phyloP scores from a whole-genome alignment of 2,797 vertebrate species.

The Chaetodon trifasciatus region DNA sequence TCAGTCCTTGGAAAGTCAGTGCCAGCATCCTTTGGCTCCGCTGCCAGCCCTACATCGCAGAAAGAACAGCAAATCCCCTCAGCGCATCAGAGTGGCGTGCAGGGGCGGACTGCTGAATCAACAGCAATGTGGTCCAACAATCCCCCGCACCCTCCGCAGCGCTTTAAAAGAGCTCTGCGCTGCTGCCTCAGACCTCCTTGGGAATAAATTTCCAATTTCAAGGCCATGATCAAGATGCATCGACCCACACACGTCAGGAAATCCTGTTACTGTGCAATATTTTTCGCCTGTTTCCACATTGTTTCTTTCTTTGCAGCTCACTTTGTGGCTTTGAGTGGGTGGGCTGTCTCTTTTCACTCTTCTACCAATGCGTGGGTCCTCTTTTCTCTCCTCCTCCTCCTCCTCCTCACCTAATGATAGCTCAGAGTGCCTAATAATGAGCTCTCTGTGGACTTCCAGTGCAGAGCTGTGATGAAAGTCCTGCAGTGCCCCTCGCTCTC shows the following conservation, averaged over 20 bases:
- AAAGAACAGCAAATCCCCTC: slow-evolving; percentile 64
- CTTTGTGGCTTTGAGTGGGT: slow-evolving; percentile 17
- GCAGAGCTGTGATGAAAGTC: slow-evolving; percentile 65
- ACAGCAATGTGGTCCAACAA: slow-evolving; percentile 65
- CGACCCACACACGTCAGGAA: slow-evolving; percentile 49
- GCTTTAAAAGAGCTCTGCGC: slow-evolving; percentile 48
- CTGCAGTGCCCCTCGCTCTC: slow-evolving; percentile 68
- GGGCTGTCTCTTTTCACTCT: slow-evolving; percentile 4
- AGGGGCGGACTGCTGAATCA: slow-evolving; percentile 80
- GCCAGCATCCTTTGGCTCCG: slow-evolving; percentile 46
- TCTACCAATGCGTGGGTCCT: not conserved
- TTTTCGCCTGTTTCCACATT: slow-evolving; percentile 9
- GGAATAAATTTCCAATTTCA: slow-evolving; percentile 67
- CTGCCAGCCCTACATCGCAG: slow-evolving; percentile 49
- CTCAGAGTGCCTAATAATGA: slow-evolving; percentile 58
- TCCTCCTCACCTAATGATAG: slow-evolving; percentile 30
- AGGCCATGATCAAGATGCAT: slow-evolving; percentile 42
- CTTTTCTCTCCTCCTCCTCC: slow-evolving; percentile 10
- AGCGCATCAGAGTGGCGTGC: slow-evolving; percentile 45
- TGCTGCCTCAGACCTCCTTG: slow-evolving; percentile 78
- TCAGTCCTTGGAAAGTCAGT: slow-evolving; percentile 27
- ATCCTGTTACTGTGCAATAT: slow-evolving; percentile 56
- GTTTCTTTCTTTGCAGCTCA: slow-evolving; percentile 10
- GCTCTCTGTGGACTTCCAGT: slow-evolving; percentile 55
- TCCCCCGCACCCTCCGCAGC: slow-evolving; percentile 37